A percentile compares a stretch with the other conserved stretches of the same genome.
These are phyloP conservation scores for Pagrus major DNA, from an alignment of 2,113 vertebrate genomes.

Conservation along the genomic window DNA sequence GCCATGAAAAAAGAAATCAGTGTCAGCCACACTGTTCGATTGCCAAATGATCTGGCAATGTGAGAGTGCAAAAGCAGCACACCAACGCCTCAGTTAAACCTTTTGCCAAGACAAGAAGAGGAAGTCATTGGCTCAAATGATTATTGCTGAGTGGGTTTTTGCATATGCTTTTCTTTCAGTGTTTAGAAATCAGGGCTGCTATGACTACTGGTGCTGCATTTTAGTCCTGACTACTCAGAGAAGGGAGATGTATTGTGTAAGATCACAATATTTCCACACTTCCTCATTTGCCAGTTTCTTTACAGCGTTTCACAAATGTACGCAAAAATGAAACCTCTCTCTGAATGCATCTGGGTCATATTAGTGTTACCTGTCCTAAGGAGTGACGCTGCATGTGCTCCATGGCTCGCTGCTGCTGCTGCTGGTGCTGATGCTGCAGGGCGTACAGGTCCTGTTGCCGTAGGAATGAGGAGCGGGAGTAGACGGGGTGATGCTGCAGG, in stretches of 20 bases:
- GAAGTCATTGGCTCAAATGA: slow-evolving; percentile 32
- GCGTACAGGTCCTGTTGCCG: slow-evolving; percentile 94
- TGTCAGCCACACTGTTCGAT: background rate
- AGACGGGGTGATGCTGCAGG: slow-evolving; percentile 93
- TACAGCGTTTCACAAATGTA: background rate
- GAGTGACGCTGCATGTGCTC: slow-evolving; percentile 83
- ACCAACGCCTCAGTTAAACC: slow-evolving; percentile 2
- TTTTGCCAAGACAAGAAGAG: slow-evolving; percentile 13
- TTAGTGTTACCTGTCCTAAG: slow-evolving; percentile 75
- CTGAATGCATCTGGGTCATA: background rate
- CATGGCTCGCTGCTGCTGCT: slow-evolving; percentile 86
- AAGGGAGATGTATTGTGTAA: slow-evolving; percentile 1
- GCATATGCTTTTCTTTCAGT: slow-evolving; percentile 9
- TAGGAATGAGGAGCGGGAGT: slow-evolving; percentile 92
- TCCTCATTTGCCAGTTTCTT: slow-evolving; percentile 13
- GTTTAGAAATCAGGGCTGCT: slow-evolving; percentile 11
- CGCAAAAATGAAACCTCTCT: background rate
- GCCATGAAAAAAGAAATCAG: background rate
- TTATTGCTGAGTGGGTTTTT: slow-evolving; percentile 3
- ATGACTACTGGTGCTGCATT: background rate
- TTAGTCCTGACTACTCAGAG: background rate
- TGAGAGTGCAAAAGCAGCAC: slow-evolving; percentile 20
- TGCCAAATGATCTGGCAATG: slow-evolving; percentile 40
- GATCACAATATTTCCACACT: slow-evolving; percentile 19
- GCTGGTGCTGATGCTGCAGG: slow-evolving; percentile 89